A percentile compares a stretch with the other conserved stretches of the same genome.
Evolutionary conservation across 2,888 invertebrate species (phyloP).

Genomic region (Nomada hirtipes): DNA sequence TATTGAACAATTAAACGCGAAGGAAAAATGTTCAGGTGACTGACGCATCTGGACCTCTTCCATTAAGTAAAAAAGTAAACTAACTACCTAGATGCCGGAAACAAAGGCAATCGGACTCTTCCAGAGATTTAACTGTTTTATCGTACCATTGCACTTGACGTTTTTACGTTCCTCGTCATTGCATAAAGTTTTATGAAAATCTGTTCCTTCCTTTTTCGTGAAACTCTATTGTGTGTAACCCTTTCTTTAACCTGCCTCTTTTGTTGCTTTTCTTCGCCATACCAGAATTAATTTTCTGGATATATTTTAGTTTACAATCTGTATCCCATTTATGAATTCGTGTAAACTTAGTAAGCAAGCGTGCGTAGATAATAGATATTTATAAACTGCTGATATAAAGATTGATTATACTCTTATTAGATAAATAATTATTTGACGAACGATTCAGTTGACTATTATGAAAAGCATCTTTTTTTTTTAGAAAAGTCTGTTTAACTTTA

Average conservation of each 20-base stretch:
- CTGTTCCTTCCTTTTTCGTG: background rate
- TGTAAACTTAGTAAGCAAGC: background rate
- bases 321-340: background rate
- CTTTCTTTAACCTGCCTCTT: background rate
- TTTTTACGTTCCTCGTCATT: conserved; percentile 28
- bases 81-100: conserved; percentile 1
- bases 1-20: background rate
- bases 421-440: too few species aligned
- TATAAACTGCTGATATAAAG: too few species aligned
- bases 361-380: background rate
- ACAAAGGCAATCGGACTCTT: conserved; percentile 6
- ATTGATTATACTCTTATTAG: too few species aligned
- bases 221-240: background rate
- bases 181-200: conserved; percentile 43
- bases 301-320: background rate
- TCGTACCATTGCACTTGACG: conserved; percentile 22
- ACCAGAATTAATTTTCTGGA: background rate
- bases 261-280: background rate
- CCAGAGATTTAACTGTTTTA: conserved; percentile 29
- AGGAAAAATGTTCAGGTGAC: background rate
- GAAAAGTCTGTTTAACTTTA: too few species aligned
- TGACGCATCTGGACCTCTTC: background rate
- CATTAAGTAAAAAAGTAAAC: conserved; percentile 25
- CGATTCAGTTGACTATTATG: too few species aligned
- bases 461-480: too few species aligned